These are phyloP conservation scores for Petrolisthes cinctipes DNA, from an alignment of 2,888 invertebrate genomes.

Conservation along the genomic window DNA sequence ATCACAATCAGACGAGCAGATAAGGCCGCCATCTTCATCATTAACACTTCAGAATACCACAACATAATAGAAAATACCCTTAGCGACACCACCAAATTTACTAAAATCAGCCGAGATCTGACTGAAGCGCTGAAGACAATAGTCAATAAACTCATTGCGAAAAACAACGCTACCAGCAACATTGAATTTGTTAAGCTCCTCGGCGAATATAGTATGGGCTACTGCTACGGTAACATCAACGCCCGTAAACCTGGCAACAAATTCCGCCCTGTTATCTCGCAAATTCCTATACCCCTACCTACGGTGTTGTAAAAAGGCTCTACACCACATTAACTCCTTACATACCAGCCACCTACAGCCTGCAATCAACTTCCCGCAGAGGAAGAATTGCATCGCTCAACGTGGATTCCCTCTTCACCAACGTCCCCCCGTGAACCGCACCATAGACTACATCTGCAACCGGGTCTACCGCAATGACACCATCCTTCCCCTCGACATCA, in stretches of 20 bases:
- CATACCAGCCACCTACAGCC: neutral
- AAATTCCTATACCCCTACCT: neutral
- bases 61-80: neutral
- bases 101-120: neutral
- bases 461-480: neutral
- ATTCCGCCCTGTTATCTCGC: neutral
- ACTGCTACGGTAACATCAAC: neutral
- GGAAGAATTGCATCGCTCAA: neutral
- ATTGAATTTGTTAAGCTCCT: neutral
- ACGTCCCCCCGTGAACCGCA: neutral
- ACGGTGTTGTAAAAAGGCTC: neutral
- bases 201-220: neutral
- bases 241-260: neutral
- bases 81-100: neutral
- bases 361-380: neutral
- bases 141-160: neutral
- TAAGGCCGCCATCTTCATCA: neutral
- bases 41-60: neutral
- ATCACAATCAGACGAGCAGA: neutral
- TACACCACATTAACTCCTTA: neutral
- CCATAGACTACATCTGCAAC: neutral
- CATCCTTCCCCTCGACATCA: neutral
- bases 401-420: neutral
- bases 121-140: neutral
- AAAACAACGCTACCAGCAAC: neutral